A percentile compares a stretch with the other conserved stretches of the same genome.
phyloP scores from a whole-genome alignment of 53 echinoderm and acorn worm species.

The Arbacia lixula region DNA sequence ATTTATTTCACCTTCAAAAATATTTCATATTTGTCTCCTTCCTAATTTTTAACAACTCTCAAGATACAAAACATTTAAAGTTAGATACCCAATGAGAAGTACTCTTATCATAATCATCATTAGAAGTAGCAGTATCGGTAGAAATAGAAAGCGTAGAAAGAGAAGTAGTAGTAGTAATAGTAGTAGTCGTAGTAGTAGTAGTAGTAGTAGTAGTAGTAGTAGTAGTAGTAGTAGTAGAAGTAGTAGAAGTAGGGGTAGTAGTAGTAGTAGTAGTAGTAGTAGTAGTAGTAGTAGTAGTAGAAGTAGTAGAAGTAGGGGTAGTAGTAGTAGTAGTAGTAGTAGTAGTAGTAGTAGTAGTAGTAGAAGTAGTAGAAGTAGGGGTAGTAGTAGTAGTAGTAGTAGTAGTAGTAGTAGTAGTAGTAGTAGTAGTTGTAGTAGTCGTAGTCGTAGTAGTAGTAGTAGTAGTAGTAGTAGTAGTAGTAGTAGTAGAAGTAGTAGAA shows the following conservation, averaged over 20 bases:
- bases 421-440: background rate
- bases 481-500: background rate
- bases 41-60: too few species aligned
- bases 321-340: constrained; percentile 1
- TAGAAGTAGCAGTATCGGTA: background rate
- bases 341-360: background rate
- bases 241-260: background rate
- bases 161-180: background rate
- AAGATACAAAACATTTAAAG: too few species aligned
- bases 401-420: background rate
- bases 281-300: background rate
- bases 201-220: background rate
- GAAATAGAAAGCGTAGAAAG: background rate
- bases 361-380: background rate
- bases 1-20: too few species aligned
- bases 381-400: background rate
- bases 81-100: too few species aligned
- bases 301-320: background rate
- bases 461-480: too few species aligned
- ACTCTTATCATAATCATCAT: background rate
- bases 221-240: background rate
- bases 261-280: background rate
- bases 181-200: background rate
- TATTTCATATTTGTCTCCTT: too few species aligned
- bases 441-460: constrained; percentile 14